Base-by-base conservation (phyloP, 2,888 invertebrate genomes). In the Rutpela maculata region DNA sequence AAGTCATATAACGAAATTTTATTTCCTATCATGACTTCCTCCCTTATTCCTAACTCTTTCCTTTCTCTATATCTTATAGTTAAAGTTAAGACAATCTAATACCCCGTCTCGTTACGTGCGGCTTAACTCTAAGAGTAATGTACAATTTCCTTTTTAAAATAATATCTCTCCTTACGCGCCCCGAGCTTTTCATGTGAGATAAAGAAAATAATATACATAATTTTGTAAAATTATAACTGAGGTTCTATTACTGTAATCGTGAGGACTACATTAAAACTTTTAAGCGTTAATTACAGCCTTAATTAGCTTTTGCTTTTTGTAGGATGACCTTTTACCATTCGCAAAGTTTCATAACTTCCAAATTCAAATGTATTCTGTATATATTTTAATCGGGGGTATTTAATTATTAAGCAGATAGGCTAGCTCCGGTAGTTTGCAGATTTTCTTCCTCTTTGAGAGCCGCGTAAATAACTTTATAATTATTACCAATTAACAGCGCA, bases 241-340 rank as follows among this genome's bases (percentile, higher is more conserved):
- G 22, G 26, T 60, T n/a, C 26, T 26, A 31, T 26, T 22, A n/a
- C 60, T 60, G 60, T 31, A 31, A 22, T 31, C 60, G n/a, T 9
- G 60, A 60, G 31, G 60, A 56, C 62, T 56, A 60, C 67, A 72
- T 63, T 35, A 73, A 76, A 76, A 68, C 50, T 76, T 75, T 62
- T 68, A 76, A 76, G 69, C 71, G 73, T 56, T 73, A 69, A 76
- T 76, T 73, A 76, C 68, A 63, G 62, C 63, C 67, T 26, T 66
- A 76, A 76, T 76, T 76, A 71, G 72, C 76, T 73, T 59, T 76
- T 69, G 56, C 68, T 76, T 73, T 76, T 67, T 67, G 76, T 65
- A 56, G 19, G 57, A 62, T 72, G 73, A 73, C 73, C 76, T 62
- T 73, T 73, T 26, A 11, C 60, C n/a, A 19, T 31, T 22, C 1